Conservation (phyloP, 2,888 invertebrate genomes). For the Tiphia femorata region DNA sequence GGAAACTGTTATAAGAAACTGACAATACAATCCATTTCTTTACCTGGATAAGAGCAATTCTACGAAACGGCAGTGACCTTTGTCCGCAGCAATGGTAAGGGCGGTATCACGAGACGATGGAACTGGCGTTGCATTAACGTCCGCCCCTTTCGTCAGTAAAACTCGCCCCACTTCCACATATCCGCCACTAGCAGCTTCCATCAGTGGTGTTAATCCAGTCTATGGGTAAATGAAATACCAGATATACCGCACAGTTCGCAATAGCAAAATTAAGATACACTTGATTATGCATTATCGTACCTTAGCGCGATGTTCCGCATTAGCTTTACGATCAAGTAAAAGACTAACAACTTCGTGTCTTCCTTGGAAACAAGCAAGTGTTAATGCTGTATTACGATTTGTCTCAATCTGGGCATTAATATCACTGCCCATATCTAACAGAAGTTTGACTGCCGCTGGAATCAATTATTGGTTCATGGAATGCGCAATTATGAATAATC, state of each 20-base stretch:
- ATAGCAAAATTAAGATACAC: background rate
- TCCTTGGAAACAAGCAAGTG: conserved; percentile 99
- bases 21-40: background rate
- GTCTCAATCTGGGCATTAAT: conserved; percentile 99
- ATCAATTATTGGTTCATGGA: conserved; percentile 45
- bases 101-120: conserved; percentile 98
- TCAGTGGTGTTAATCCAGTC: conserved; percentile 97
- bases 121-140: conserved; percentile 98
- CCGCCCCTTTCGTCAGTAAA: conserved; percentile 95
- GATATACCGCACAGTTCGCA: background rate
- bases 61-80: conserved; percentile 95
- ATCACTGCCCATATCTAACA: conserved; percentile 98
- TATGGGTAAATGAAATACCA: conserved; percentile 51
- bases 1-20: no score
- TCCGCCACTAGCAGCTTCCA: conserved; percentile 99
- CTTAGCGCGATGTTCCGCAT: conserved; percentile 99
- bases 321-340: conserved; percentile 95
- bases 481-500: background rate
- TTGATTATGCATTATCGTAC: conserved; percentile 60
- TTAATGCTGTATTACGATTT: conserved; percentile 97
- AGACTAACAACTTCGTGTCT: conserved; percentile 98
- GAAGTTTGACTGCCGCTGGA: conserved; percentile 89
- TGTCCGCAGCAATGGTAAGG: conserved; percentile 99
- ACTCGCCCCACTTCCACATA: conserved; percentile 98
- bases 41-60: conserved; percentile 82